phyloP scores from a whole-genome alignment of 2,113 vertebrate genomes.

The Pseudorhombus dupliciocellatus region DNA sequence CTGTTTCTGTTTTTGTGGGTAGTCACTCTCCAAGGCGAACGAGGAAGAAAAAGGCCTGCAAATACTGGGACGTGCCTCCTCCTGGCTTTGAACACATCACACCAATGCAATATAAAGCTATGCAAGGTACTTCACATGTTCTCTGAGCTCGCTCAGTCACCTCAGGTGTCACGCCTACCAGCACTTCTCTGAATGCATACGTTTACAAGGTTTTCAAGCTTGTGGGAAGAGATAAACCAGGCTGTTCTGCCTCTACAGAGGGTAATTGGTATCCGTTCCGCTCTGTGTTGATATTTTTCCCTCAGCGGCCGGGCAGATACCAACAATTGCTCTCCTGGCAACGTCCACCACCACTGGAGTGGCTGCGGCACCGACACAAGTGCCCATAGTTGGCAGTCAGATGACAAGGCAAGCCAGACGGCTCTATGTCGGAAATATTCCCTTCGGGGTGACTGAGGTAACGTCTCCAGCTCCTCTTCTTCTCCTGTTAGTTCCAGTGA shows the following conservation, averaged over 20 bases:
- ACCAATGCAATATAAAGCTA: slow-evolving; percentile 83
- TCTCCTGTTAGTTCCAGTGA: neutral
- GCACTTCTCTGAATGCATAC: neutral
- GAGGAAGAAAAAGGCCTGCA: slow-evolving; percentile 77
- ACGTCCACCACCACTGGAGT: slow-evolving; percentile 70
- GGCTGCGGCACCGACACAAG: slow-evolving; percentile 73
- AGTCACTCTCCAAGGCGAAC: slow-evolving; percentile 76
- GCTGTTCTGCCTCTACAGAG: too few relatives aligned
- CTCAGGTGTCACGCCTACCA: neutral
- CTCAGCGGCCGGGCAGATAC: slow-evolving; percentile 77
- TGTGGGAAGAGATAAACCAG: too few relatives aligned
- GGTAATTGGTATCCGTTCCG: neutral
- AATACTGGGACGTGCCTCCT: slow-evolving; percentile 82
- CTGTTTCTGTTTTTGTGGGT: neutral
- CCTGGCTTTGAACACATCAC: slow-evolving; percentile 83
- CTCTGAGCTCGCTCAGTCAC: neutral
- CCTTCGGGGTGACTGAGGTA: slow-evolving; percentile 80
- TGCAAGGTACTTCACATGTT: slow-evolving; percentile 75
- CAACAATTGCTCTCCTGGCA: slow-evolving; percentile 77
- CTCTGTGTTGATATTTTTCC: neutral
- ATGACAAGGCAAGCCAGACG: slow-evolving; percentile 82
- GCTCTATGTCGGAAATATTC: slow-evolving; percentile 84
- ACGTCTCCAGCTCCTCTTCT: neutral
- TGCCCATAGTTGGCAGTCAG: slow-evolving; percentile 80
- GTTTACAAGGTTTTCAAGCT: neutral